phyloP scores from a whole-genome alignment of 2,113 vertebrate species.

The Anhinga anhinga region DNA sequence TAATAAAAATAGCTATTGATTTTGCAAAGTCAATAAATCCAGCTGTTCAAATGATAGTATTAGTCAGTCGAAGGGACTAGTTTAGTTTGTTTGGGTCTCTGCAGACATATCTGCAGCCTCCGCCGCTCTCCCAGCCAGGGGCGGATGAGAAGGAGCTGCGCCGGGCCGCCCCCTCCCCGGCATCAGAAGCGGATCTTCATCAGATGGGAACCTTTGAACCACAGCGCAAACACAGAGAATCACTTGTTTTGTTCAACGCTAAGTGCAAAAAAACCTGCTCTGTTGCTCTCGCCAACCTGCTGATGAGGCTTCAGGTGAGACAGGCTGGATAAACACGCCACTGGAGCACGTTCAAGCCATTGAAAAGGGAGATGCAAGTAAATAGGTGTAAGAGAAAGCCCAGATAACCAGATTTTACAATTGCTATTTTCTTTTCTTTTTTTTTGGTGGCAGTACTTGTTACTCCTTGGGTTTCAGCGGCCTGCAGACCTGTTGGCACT shows the following conservation, averaged over 20 bases:
- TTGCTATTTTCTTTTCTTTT: background rate
- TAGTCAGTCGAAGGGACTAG: background rate
- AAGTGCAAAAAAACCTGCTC: rapidly evolving
- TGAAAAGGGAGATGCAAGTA: background rate
- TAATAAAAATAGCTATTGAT: slow-evolving; percentile 76
- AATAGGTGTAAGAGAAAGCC: background rate
- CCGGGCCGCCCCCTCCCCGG: background rate
- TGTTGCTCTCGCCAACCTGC: rapidly evolving
- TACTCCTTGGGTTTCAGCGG: background rate
- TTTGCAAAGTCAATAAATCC: slow-evolving; percentile 68
- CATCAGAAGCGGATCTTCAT: background rate
- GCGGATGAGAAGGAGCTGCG: background rate
- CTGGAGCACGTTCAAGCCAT: rapidly evolving
- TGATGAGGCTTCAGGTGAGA: background rate
- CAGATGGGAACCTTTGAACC: rapidly evolving
- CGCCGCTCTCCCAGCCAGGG: background rate
- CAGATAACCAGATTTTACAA: background rate
- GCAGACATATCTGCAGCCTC: background rate
- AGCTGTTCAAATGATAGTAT: slow-evolving; percentile 31
- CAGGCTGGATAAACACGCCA: background rate
- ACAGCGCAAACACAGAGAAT: rapidly evolving
- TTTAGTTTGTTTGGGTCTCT: slow-evolving; percentile 27
- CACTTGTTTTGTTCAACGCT: background rate
- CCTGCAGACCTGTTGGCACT: background rate
- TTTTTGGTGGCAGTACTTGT: no score